Evolutionary conservation across 2,888 invertebrate genomes (phyloP).

Genomic region (Phanerotoma sp.): DNA sequence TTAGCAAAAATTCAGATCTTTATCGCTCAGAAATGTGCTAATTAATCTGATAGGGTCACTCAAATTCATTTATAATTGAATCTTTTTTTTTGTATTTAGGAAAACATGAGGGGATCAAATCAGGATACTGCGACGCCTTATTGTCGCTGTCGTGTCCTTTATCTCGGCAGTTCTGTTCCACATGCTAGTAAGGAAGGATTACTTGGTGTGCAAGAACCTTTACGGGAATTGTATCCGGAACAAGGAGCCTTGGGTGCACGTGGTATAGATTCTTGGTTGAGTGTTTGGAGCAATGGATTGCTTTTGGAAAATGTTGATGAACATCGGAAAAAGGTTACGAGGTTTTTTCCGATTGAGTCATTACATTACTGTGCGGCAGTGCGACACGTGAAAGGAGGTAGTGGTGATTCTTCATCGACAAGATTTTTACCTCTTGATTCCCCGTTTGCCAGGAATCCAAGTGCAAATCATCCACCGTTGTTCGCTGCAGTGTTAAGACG

Average conservation of each 20-base stretch:
- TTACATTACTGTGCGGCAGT: conserved; percentile 96
- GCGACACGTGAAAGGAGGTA: conserved; percentile 69
- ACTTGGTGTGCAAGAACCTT: conserved; percentile 95
- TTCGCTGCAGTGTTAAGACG: conserved; percentile 95
- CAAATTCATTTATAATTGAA: too few relatives aligned
- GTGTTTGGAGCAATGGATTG: conserved; percentile 96
- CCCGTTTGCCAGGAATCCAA: conserved; percentile 90
- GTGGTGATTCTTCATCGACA: conserved; percentile 67
- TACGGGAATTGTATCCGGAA: conserved; percentile 93
- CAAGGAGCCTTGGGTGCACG: conserved; percentile 86
- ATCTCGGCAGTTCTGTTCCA: conserved; percentile 94
- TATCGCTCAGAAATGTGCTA: neutral
- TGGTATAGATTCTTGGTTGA: conserved; percentile 95
- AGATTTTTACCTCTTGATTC: conserved; percentile 94
- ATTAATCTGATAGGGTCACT: too few relatives aligned
- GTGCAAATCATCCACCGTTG: conserved; percentile 91
- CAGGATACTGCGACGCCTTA: conserved; percentile 87
- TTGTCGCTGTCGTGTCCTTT: conserved; percentile 94
- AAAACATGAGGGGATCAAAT: conserved; percentile 52
- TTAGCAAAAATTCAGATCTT: neutral
- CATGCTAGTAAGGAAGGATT: conserved; percentile 97
- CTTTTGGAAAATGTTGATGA: conserved; percentile 95
- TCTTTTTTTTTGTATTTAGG: neutral
- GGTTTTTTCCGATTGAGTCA: conserved; percentile 95
- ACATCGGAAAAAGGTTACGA: conserved; percentile 88